A percentile compares a stretch with the other conserved stretches of the same genome.
Evolutionary conservation across 2,797 vertebrate species (phyloP).

Genomic region (Sebastes steindachneri): DNA sequence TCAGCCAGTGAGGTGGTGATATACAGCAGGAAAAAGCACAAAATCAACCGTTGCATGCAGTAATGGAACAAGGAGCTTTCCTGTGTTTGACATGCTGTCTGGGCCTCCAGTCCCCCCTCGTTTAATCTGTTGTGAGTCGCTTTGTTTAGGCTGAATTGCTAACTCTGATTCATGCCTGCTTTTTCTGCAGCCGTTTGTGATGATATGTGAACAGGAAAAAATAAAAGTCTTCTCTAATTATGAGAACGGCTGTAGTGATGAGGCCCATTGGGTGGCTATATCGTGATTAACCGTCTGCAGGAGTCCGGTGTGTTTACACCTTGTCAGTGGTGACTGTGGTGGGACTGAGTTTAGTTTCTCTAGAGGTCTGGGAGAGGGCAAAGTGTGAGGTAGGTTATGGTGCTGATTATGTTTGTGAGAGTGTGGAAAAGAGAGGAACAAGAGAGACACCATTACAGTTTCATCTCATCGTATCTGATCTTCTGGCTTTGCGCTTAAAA

Average conservation of each 20-base stretch:
- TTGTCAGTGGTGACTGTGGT: slow-evolving; percentile 23
- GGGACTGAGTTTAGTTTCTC: slow-evolving; percentile 5
- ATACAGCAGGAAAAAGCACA: slow-evolving; percentile 36
- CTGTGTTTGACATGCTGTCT: slow-evolving; percentile 45
- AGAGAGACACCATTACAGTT: not conserved
- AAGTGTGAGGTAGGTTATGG: not conserved
- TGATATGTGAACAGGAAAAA: slow-evolving; percentile 15
- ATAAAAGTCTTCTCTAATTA: slow-evolving; percentile 14
- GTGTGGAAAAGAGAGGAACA: not conserved
- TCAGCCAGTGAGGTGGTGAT: slow-evolving; percentile 42
- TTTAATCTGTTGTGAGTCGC: slow-evolving; percentile 39
- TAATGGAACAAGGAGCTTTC: slow-evolving; percentile 40
- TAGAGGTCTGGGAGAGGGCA: not conserved
- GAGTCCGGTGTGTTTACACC: slow-evolving; percentile 27
- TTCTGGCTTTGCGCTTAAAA: slow-evolving; percentile 7
- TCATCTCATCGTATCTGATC: slow-evolving; percentile 1
- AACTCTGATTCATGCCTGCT: slow-evolving; percentile 23
- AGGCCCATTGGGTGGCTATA: not conserved
- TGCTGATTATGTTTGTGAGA: slow-evolving; percentile 2
- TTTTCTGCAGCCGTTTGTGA: slow-evolving; percentile 23
- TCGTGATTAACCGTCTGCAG: slow-evolving; percentile 36
- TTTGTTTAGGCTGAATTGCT: slow-evolving; percentile 33
- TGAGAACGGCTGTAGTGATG: slow-evolving; percentile 13
- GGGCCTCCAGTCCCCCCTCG: slow-evolving; percentile 6
- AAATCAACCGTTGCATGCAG: slow-evolving; percentile 21